Percentiles rank a stretch among this genome's conserved stretches.
Conservation (phyloP, 2,888 invertebrate genomes). For the Erebia epiphron region DNA sequence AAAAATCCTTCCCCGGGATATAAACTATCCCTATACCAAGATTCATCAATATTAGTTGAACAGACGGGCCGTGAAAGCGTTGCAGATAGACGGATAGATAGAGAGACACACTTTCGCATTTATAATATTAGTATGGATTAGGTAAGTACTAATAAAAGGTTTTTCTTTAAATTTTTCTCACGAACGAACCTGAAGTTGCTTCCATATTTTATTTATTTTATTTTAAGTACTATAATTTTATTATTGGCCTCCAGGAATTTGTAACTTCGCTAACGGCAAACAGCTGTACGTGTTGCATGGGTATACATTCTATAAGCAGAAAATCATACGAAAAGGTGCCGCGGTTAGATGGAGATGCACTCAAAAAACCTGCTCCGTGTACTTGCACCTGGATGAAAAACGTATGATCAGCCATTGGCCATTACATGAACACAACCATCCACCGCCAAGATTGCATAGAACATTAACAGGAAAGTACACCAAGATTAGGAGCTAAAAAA, state of each 20-base stretch:
- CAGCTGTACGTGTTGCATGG: slow-evolving; percentile 4
- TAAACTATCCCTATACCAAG: no score
- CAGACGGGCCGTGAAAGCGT: no score
- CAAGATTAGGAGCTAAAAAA: slow-evolving; percentile 8
- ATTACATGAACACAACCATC: background rate
- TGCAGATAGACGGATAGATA: no score
- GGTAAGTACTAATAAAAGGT: no score
- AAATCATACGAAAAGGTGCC: background rate
- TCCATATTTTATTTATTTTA: no score
- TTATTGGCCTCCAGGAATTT: background rate
- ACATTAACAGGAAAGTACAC: slow-evolving; percentile 2
- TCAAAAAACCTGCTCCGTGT: background rate
- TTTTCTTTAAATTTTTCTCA: no score
- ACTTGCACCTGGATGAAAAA: slow-evolving; percentile 11
- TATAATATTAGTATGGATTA: no score
- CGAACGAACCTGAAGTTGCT: no score
- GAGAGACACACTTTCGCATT: no score
- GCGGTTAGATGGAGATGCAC: slow-evolving; percentile 14
- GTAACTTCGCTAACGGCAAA: slow-evolving; percentile 13
- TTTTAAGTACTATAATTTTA: no score
- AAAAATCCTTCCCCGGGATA: no score
- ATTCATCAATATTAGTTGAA: no score
- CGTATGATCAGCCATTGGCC: background rate
- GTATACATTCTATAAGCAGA: slow-evolving; percentile 16
- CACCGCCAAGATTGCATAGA: background rate